phyloP scores from a whole-genome alignment of 2,888 invertebrate genomes.

The Sicus ferrugineus region DNA sequence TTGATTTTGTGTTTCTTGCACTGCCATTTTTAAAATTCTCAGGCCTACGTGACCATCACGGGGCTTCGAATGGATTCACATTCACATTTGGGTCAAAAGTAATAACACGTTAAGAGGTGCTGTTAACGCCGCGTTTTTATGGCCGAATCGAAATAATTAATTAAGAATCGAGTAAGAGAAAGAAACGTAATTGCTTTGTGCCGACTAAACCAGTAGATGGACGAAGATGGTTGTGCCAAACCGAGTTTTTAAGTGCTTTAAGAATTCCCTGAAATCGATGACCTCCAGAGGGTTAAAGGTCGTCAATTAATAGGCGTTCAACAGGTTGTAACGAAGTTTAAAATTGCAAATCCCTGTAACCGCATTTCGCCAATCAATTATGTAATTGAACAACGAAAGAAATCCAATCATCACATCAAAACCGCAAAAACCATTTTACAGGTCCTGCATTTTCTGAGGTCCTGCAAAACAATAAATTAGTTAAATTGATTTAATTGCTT shows the following conservation, averaged over 20 bases:
- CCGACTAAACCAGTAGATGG: too few relatives aligned
- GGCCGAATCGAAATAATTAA: not conserved
- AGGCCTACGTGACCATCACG: conserved; percentile 18
- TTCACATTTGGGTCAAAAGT: not conserved
- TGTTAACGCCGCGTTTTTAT: not conserved
- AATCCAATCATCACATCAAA: not conserved
- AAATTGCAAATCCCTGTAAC: not conserved
- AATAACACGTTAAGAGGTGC: not conserved
- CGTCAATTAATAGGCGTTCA: too few relatives aligned
- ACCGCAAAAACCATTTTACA: not conserved
- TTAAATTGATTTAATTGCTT: conserved; percentile 5
- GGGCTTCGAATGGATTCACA: not conserved
- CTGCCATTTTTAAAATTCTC: conserved; percentile 4
- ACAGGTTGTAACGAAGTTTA: too few relatives aligned
- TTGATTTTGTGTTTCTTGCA: not conserved
- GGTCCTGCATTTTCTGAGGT: not conserved
- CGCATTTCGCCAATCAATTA: not conserved
- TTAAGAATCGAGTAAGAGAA: too few relatives aligned
- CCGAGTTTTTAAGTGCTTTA: too few relatives aligned
- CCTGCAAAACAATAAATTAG: conserved; percentile 15
- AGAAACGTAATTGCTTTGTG: too few relatives aligned
- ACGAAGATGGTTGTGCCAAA: too few relatives aligned
- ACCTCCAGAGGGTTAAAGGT: too few relatives aligned
- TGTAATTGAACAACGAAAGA: conserved; percentile 4
- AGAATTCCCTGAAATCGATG: not conserved